Conservation (phyloP, 2,888 invertebrate genomes). For the Syritta pipiens region DNA sequence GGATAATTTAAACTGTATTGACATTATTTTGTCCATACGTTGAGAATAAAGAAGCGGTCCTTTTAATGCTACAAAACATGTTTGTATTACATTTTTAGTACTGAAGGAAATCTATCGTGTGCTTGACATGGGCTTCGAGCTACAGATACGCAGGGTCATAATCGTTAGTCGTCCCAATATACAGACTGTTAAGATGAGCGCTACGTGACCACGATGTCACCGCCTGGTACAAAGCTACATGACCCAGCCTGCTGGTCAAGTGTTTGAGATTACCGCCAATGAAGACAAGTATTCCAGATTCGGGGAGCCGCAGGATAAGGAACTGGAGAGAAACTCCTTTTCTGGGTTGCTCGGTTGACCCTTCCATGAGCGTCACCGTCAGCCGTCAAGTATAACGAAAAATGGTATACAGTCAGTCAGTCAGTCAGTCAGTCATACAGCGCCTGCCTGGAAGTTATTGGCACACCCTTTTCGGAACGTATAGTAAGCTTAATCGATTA, state of each 20-base stretch:
- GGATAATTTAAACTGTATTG: neutral
- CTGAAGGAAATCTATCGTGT: slow-evolving; percentile 95
- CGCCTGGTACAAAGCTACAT: slow-evolving; percentile 92
- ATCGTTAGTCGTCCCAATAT: slow-evolving; percentile 91
- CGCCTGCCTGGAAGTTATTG: too few species aligned
- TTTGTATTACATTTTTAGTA: slow-evolving; percentile 92
- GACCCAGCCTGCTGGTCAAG: slow-evolving; percentile 92
- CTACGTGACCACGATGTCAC: slow-evolving; percentile 95
- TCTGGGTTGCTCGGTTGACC: slow-evolving; percentile 89
- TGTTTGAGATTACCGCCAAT: slow-evolving; percentile 87
- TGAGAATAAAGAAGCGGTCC: too few species aligned
- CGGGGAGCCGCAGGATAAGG: slow-evolving; percentile 87
- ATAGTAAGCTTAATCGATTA: too few species aligned
- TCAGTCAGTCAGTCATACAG: too few species aligned
- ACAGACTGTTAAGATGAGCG: slow-evolving; percentile 98
- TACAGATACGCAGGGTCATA: slow-evolving; percentile 91
- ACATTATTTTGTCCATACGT: slow-evolving; percentile 14
- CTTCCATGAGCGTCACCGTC: slow-evolving; percentile 86
- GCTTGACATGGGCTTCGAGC: slow-evolving; percentile 93
- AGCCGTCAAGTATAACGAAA: too few species aligned
- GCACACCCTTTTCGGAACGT: too few species aligned
- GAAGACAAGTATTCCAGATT: slow-evolving; percentile 82
- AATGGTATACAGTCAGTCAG: too few species aligned
- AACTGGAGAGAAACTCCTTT: slow-evolving; percentile 90
- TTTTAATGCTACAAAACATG: too few species aligned